Evolutionary conservation across 2,888 invertebrate species (phyloP).

Genomic region (Cancer borealis): DNA sequence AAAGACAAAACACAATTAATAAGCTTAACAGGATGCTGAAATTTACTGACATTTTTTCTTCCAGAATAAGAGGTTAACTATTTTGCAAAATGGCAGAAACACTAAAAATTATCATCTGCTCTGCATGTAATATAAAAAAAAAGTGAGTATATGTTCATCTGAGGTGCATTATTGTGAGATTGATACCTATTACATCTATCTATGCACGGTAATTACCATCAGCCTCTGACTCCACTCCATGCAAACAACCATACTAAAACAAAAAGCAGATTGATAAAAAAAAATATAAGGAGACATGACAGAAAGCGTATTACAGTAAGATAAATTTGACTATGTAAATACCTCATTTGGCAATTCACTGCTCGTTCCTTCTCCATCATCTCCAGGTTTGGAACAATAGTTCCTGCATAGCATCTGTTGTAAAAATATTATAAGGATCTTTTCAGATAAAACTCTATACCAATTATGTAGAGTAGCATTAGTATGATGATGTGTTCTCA

Average conservation of each 20-base stretch:
- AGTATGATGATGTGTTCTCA: too few species aligned
- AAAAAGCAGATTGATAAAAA: not conserved
- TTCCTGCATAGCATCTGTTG: conserved; percentile 16
- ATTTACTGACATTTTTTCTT: too few species aligned
- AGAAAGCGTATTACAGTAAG: not conserved
- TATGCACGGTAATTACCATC: too few species aligned
- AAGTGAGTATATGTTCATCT: too few species aligned
- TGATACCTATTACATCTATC: not conserved
- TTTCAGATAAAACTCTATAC: not conserved
- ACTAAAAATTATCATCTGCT: too few species aligned
- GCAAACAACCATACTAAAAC: not conserved
- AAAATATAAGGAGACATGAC: not conserved
- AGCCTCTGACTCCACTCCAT: too few species aligned
- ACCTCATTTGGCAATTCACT: conserved; percentile 39
- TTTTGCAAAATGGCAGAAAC: too few species aligned
- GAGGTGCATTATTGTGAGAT: not conserved
- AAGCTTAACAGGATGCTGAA: too few species aligned
- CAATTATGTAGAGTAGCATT: too few species aligned
- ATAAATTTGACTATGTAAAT: not conserved
- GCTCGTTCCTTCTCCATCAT: conserved; percentile 40
- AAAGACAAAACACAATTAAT: too few species aligned
- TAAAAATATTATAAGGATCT: not conserved
- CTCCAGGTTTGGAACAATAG: conserved; percentile 44
- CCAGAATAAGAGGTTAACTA: too few species aligned
- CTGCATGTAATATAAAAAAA: too few species aligned